Conservation (phyloP, 2,888 invertebrate genomes). For the Cantharis rufa region DNA sequence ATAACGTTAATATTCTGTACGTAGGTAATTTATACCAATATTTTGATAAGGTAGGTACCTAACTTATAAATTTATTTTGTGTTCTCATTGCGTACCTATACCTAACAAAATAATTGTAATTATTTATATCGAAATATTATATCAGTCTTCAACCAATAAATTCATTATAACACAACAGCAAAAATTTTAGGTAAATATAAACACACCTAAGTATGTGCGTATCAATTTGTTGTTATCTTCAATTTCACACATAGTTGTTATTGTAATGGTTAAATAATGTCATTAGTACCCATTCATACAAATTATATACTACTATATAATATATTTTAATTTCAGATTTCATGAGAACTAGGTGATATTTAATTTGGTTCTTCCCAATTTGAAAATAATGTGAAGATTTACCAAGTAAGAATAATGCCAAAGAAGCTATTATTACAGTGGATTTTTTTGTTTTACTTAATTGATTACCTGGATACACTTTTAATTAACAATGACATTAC, state of each 20-base stretch:
- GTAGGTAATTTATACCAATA: too few relatives aligned
- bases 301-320: neutral
- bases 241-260: neutral
- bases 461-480: neutral
- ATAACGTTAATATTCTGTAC: neutral
- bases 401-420: neutral
- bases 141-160: neutral
- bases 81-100: neutral
- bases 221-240: neutral
- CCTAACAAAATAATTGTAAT: neutral
- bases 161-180: neutral
- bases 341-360: neutral
- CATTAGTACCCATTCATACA: neutral
- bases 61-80: neutral
- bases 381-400: neutral
- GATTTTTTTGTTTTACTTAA: neutral
- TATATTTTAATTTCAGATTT: neutral
- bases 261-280: neutral
- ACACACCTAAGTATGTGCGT: neutral
- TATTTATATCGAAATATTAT: neutral
- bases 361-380: neutral
- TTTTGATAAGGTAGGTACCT: neutral
- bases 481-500: constrained; percentile 38
- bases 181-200: neutral
- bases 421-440: neutral